These are phyloP conservation scores for Lycia hirtaria DNA, from an alignment of 2,888 invertebrate genomes.

Conservation along the genomic window DNA sequence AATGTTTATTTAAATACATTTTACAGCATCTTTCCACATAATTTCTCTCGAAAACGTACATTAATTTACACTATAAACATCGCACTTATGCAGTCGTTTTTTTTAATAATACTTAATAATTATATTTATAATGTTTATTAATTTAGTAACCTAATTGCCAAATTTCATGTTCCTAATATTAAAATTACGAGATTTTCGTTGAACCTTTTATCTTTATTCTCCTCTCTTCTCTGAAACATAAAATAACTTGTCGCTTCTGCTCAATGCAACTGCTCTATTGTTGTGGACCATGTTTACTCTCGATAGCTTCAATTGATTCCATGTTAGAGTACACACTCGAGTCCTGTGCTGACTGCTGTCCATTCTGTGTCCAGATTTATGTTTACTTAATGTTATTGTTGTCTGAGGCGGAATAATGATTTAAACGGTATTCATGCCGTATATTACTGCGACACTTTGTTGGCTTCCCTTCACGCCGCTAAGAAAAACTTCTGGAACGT, in stretches of 20 bases:
- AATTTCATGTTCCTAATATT: no score
- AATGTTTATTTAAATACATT: no score
- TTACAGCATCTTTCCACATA: no score
- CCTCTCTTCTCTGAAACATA: no score
- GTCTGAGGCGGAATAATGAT: constrained; percentile 13
- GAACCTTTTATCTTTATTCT: no score
- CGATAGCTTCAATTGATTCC: constrained; percentile 14
- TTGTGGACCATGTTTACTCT: neutral
- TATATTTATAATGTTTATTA: no score
- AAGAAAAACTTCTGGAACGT: constrained; percentile 12
- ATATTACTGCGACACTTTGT: constrained; percentile 15
- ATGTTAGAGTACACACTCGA: constrained; percentile 13
- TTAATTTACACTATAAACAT: no score
- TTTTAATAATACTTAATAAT: no score
- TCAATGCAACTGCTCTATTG: neutral
- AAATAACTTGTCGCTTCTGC: neutral
- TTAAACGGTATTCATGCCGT: constrained; percentile 16
- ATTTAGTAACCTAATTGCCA: no score
- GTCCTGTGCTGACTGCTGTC: neutral
- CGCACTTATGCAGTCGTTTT: no score
- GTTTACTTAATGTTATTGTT: constrained; percentile 37
- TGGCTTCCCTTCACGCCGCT: constrained; percentile 13
- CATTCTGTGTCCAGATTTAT: constrained; percentile 26
- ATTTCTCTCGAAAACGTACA: no score
- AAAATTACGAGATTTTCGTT: neutral